Base-by-base conservation (phyloP, 2,113 vertebrate genomes). In the Mesoclemmys tuberculata region DNA sequence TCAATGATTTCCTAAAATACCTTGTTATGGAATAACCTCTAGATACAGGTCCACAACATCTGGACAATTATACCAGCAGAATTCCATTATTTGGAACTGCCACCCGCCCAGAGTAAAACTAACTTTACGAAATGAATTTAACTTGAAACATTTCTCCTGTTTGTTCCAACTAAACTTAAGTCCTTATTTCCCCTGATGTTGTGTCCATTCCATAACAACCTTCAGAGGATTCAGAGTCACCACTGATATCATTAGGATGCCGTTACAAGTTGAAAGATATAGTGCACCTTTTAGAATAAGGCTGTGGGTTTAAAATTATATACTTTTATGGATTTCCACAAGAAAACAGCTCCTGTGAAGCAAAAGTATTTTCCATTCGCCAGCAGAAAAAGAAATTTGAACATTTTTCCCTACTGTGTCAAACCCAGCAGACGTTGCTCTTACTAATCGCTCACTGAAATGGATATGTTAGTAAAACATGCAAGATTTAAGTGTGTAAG, bases 1-100 rank as follows among this genome's bases (percentile, higher is more conserved):
- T 27, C 93, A 97, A 88, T 92, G 94, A 96, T 97, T 97, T 96
- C 90, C 93, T 91, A 90, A 93, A 96, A 64, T 96, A 93, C 75
- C 86, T 93, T 96, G 92, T 95, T 92, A 88, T 51, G 49, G 84
- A 92, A 3, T 93, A 95, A 96, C 93, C 92, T 97, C 90, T 82
- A 93, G 94, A 88, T 80, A 85, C 80, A 96, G 94, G 89, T 90
- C 84, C 85, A 58, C 6, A 8, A 87, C 90, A 94, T 79, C 88
- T 52, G 38, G 88, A 81, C 64, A 38, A 54, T 88, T 94, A 93
- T 71, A 64, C 38, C 18, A 82, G 87, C 8, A 9, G 71, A 82
- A 81, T 94, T 96, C 93, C 80, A 82, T 93, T 95, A 85, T 94
- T 83, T 90, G 74, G 71, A 96, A 94, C 88, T 97, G 0, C 1